Percentiles rank a stretch among this genome's conserved stretches.
Conservation (phyloP, 2,113 vertebrate genomes). For the Oenanthe melanoleuca region DNA sequence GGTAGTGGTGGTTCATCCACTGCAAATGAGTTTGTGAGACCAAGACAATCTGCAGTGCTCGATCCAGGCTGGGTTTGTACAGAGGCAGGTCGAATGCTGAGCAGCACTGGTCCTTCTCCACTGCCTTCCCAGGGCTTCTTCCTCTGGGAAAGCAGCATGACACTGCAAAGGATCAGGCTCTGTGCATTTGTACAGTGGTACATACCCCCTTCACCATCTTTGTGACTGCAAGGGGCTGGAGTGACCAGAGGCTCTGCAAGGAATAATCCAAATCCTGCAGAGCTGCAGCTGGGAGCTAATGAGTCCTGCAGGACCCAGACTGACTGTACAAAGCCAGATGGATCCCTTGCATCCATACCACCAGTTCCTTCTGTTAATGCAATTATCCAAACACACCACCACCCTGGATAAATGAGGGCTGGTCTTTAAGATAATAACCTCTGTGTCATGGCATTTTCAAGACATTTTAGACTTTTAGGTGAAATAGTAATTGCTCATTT, state of each 20-base stretch:
- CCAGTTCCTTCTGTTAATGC: background rate
- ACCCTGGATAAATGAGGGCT: background rate
- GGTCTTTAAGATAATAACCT: background rate
- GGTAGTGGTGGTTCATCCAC: background rate
- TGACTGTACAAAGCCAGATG: background rate
- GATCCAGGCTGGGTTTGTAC: background rate
- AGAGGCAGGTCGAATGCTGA: background rate
- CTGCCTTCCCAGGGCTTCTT: background rate
- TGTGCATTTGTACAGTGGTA: background rate
- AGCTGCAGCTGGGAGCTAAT: background rate
- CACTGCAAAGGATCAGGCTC: background rate
- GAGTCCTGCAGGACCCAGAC: background rate
- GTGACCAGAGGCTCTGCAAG: background rate
- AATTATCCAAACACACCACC: background rate
- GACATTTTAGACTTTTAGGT: background rate
- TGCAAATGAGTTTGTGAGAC: background rate
- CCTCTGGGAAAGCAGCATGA: background rate
- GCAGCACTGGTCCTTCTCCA: background rate
- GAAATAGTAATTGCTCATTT: background rate
- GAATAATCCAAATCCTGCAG: background rate
- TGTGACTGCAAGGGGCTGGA: background rate
- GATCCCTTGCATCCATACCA: fast-evolving
- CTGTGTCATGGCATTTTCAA: background rate
- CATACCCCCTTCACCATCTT: background rate
- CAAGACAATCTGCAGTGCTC: background rate